Base-by-base conservation (phyloP, 2,888 invertebrate species). In the Itoplectis maculator region DNA sequence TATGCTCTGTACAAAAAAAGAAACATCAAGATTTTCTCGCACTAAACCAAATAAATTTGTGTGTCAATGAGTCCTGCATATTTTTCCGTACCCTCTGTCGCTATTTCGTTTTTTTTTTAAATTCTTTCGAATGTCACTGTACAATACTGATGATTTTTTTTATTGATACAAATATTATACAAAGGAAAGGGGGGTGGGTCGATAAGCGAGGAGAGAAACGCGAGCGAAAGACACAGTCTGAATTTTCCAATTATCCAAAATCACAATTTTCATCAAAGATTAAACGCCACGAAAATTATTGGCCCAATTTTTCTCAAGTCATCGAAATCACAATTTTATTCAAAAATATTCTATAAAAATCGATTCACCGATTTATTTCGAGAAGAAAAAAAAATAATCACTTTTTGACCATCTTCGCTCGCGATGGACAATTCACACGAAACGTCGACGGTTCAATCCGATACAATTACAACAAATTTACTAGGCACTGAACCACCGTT, bases 101-200 rank as follows among this genome's bases (percentile, higher is more conserved):
- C 56, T 56, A 35, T 0, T 56, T 56, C 56, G 29, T 56, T 40
- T 51, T 37, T 56, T 56, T 40, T 51, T 37, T 42, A 1, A 20
- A 51, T 29, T 47, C 45, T 66, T 37, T 37, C 23, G 65, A 84
- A 73, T 73, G 35, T 20, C 29, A 84, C 79, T 88, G 89, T 87
- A 89, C 68, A 89, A 91, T 90, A 89, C 89, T 89, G 90, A 88
- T 87, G 86, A 90, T 87, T 91, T 81, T 91, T 81, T 8, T 90
- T 90, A 90, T 90, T 90, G 88, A 90, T 89, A 89, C 85, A 84
- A 89, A 88, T 88, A 88, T 87, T 90, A 88, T 90, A 87, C 72
- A 81, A 29, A 68, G 29, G 23, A 45, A 13, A 65, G 56, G 35
- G 8, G 2, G 1, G 35, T 6, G 56, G 35, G 29, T 29, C 56